These are phyloP conservation scores for Engraulis encrasicolus DNA, from an alignment of 2,113 vertebrate species.

Conservation along the genomic window DNA sequence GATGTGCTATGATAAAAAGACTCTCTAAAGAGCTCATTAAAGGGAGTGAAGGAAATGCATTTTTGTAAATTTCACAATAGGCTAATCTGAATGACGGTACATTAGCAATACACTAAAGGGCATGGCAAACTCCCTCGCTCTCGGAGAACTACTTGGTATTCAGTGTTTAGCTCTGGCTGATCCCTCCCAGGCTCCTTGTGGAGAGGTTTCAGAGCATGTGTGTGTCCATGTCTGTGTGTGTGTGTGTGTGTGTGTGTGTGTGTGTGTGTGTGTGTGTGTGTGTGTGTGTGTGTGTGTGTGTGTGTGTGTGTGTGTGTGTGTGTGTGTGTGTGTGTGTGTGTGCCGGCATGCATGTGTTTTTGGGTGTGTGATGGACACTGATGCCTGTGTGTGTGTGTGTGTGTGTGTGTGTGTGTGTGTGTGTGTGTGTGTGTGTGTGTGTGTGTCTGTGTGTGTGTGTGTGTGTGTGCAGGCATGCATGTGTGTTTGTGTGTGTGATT, in stretches of 20 bases:
- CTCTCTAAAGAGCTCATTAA: too few species aligned
- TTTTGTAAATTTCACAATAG: not conserved
- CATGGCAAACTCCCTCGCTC: not conserved
- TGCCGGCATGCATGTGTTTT: too few species aligned
- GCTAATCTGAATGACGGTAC: not conserved
- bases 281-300: too few species aligned
- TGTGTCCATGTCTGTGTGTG: not conserved
- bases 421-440: not conserved
- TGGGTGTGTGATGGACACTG: too few species aligned
- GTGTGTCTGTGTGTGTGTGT: not conserved
- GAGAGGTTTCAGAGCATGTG: not conserved
- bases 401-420: not conserved
- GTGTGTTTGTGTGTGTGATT: not conserved
- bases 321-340: too few species aligned
- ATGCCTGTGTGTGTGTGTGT: not conserved
- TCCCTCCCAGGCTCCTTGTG: not conserved
- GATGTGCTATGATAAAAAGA: too few species aligned
- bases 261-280: too few species aligned
- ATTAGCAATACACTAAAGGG: not conserved
- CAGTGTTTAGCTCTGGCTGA: not conserved
- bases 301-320: too few species aligned
- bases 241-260: too few species aligned
- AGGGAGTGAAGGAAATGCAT: too few species aligned
- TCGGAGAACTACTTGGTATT: not conserved
- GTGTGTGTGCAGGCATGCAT: not conserved